Evolutionary conservation across 2,888 invertebrate species (phyloP).

Genomic region (Ectemnius lituratus): DNA sequence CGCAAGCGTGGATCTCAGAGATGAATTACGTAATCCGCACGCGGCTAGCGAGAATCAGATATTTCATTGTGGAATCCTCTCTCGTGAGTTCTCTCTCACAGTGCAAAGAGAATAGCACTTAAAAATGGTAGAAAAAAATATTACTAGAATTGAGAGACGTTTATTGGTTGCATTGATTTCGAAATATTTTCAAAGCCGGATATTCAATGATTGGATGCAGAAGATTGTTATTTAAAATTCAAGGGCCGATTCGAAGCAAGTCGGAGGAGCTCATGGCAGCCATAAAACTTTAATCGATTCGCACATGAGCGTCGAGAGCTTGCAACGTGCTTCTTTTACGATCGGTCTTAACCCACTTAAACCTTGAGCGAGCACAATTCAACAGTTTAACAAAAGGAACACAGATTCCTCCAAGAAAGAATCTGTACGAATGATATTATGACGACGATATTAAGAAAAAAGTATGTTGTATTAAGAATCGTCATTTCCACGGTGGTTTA

Average conservation of each 20-base stretch:
- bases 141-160: no score
- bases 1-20: background rate
- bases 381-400: slow-evolving; percentile 22
- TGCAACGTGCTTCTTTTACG: slow-evolving; percentile 21
- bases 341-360: slow-evolving; percentile 41
- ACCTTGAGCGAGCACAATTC: background rate
- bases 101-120: no score
- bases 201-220: no score
- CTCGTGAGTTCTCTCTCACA: no score
- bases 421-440: background rate
- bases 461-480: slow-evolving; percentile 3
- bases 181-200: no score
- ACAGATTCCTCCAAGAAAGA: no score
- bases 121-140: no score
- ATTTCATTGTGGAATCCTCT: background rate
- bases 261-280: background rate
- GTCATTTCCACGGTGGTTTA: slow-evolving; percentile 35
- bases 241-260: background rate
- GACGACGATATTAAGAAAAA: background rate
- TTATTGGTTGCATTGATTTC: no score
- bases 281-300: slow-evolving; percentile 12
- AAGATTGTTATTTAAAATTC: background rate
- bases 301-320: background rate
- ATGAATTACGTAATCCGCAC: slow-evolving; percentile 1
- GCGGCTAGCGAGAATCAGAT: slow-evolving; percentile 1